Percentiles rank a stretch among this genome's conserved stretches.
Conservation (phyloP, 23 tunicate species). For the Ascidia mentula region DNA sequence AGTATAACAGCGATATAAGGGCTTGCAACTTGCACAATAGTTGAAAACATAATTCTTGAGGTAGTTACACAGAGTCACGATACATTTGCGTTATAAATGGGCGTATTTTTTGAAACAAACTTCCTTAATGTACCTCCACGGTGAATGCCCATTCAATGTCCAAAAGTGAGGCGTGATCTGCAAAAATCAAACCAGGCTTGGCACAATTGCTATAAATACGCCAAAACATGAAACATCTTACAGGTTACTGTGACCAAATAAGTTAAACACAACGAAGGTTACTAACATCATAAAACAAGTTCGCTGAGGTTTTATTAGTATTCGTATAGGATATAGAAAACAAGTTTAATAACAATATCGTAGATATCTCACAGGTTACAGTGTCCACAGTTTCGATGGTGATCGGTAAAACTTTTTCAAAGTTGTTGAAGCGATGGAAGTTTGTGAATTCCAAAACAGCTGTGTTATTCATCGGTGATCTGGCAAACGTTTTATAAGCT, state of each 20-base stretch:
- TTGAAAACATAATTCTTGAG: not conserved
- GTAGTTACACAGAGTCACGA: not conserved
- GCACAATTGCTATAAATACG: too few relatives aligned
- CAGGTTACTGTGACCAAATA: too few relatives aligned
- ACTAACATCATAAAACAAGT: too few relatives aligned
- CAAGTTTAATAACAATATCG: too few relatives aligned
- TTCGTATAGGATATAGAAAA: not conserved
- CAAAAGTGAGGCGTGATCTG: not conserved
- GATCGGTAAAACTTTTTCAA: not conserved
- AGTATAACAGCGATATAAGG: too few relatives aligned
- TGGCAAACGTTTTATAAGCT: not conserved
- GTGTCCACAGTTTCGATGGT: not conserved
- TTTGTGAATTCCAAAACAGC: not conserved
- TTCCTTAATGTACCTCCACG: not conserved
- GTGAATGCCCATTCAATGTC: not conserved
- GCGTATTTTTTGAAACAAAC: too few relatives aligned
- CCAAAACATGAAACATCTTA: not conserved
- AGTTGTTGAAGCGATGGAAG: not conserved
- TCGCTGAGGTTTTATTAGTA: too few relatives aligned
- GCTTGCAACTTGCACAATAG: too few relatives aligned
- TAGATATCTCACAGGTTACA: not conserved
- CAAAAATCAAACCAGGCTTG: too few relatives aligned
- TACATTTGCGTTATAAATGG: too few relatives aligned
- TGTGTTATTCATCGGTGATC: not conserved
- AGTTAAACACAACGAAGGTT: too few relatives aligned